These are phyloP conservation scores for Xylota segnis DNA, from an alignment of 2,888 invertebrate genomes.

Conservation along the genomic window DNA sequence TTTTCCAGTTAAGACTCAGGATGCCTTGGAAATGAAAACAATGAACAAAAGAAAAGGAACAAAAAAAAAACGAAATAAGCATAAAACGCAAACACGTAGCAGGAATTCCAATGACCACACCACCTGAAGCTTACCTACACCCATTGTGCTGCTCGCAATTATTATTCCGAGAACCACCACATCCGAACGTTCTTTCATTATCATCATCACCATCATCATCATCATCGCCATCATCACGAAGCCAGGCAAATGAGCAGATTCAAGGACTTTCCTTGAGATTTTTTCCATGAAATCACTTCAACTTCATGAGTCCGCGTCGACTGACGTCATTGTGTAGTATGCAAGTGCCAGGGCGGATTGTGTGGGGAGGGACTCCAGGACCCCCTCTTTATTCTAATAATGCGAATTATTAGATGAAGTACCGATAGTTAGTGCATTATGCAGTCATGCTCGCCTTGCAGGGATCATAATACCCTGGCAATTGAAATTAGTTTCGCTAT, in stretches of 20 bases:
- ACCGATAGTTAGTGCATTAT: constrained; percentile 64
- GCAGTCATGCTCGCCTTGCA: constrained; percentile 34
- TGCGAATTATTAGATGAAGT: constrained; percentile 70
- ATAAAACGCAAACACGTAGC: constrained; percentile 32
- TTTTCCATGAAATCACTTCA: constrained; percentile 62
- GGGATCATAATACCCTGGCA: constrained; percentile 40
- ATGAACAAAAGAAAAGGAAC: neutral
- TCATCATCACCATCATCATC: neutral
- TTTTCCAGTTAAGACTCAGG: constrained; percentile 5
- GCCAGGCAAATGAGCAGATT: constrained; percentile 68
- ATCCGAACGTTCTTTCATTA: constrained; percentile 22
- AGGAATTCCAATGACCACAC: constrained; percentile 43
- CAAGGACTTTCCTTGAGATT: constrained; percentile 64
- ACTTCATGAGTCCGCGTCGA: constrained; percentile 9
- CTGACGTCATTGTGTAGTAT: constrained; percentile 8
- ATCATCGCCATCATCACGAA: constrained; percentile 26
- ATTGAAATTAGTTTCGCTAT: constrained; percentile 47
- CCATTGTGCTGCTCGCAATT: constrained; percentile 22
- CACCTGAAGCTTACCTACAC: constrained; percentile 43
- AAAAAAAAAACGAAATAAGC: constrained; percentile 1
- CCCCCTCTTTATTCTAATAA: constrained; percentile 40
- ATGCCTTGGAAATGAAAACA: constrained; percentile 13
- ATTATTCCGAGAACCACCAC: constrained; percentile 62
- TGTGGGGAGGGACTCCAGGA: neutral
- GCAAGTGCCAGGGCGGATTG: neutral